Percentiles rank a stretch among this genome's conserved stretches.
Conservation (phyloP, 2,797 vertebrate species). For the Lagocephalus sceleratus region DNA sequence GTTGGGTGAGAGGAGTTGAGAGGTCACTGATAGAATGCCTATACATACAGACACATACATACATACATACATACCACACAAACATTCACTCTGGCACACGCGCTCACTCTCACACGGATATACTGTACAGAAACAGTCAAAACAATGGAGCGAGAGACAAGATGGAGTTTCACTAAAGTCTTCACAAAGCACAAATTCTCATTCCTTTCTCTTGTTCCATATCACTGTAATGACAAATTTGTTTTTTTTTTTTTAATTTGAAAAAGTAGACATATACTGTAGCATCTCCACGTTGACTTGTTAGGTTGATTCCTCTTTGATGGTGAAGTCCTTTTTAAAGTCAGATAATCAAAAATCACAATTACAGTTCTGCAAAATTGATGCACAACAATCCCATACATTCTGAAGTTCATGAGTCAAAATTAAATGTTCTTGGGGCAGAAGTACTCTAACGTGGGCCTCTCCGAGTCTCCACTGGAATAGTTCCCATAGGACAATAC, state of each 20-base stretch:
- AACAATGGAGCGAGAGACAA: constrained; percentile 91
- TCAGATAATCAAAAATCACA: constrained; percentile 90
- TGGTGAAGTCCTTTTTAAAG: constrained; percentile 74
- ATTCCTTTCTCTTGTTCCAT: constrained; percentile 71
- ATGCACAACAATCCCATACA: constrained; percentile 93
- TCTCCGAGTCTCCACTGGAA: constrained; percentile 58
- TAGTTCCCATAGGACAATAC: constrained; percentile 61
- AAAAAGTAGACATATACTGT: constrained; percentile 83
- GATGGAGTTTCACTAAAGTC: constrained; percentile 86
- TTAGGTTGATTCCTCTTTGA: constrained; percentile 73
- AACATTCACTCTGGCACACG: constrained; percentile 80
- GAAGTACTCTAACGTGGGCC: constrained; percentile 61
- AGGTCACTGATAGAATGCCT: constrained; percentile 99
- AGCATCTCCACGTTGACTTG: constrained; percentile 83
- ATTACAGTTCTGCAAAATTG: constrained; percentile 86
- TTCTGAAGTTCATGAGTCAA: constrained; percentile 85
- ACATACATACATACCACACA: constrained; percentile 90
- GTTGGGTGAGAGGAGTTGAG: constrained; percentile 78
- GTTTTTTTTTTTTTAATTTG: constrained; percentile 64
- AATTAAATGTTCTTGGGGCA: constrained; percentile 73
- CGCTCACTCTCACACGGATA: constrained; percentile 79
- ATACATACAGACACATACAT: constrained; percentile 98
- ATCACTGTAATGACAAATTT: constrained; percentile 65
- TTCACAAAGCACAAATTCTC: constrained; percentile 76
- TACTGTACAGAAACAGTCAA: constrained; percentile 95